Percentiles rank a stretch among this genome's conserved stretches.
Conservation (phyloP, 2,888 invertebrate species). For the Platycheirus albimanus region DNA sequence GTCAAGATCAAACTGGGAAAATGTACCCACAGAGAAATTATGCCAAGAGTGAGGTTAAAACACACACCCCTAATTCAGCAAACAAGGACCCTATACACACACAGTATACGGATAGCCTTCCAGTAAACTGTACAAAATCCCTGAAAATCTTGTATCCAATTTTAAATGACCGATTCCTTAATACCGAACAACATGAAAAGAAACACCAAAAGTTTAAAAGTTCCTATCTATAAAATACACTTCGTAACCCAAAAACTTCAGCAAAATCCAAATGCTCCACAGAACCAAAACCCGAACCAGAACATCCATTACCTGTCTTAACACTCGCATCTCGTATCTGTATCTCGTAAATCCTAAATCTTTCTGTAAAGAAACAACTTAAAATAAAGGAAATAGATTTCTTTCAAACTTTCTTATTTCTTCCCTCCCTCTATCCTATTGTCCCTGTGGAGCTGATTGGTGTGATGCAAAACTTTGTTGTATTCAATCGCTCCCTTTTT, state of each 20-base stretch:
- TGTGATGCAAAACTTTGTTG: conserved; percentile 2
- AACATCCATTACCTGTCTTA: conserved; percentile 39
- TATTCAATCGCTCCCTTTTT: conserved; percentile 29
- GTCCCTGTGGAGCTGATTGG: neutral
- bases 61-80: too few relatives aligned
- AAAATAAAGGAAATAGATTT: conserved; percentile 8
- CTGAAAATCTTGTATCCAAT: neutral
- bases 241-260: conserved; percentile 14
- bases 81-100: too few relatives aligned
- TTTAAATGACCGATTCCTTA: conserved; percentile 16
- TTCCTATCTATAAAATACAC: too few relatives aligned
- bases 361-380: conserved; percentile 7
- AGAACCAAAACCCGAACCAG: too few relatives aligned
- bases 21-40: too few relatives aligned
- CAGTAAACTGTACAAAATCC: neutral
- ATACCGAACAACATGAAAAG: neutral
- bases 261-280: conserved; percentile 9
- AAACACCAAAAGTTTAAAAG: conserved; percentile 14
- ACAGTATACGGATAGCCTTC: too few relatives aligned
- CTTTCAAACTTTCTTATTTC: conserved; percentile 10
- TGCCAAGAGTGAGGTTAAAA: too few relatives aligned
- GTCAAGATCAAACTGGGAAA: too few relatives aligned
- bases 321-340: too few relatives aligned
- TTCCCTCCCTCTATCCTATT: too few relatives aligned
- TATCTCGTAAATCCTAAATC: conserved; percentile 24